These are phyloP conservation scores for Pseudotriccus pelzelni DNA, from an alignment of 2,797 vertebrate genomes.

Conservation along the genomic window DNA sequence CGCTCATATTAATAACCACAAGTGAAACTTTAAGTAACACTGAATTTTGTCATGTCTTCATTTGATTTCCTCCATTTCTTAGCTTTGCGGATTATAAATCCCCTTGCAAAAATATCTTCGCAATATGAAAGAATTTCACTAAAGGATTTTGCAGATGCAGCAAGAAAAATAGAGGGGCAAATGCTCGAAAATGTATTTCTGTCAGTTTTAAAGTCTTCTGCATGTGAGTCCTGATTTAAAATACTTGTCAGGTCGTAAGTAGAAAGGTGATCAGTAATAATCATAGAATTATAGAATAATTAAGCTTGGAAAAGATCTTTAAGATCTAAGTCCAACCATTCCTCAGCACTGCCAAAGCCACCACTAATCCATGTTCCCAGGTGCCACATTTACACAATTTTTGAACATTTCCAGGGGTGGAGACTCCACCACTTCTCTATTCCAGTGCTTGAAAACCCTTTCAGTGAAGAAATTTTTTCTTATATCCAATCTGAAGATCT, in stretches of 20 bases:
- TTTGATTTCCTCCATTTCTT: not conserved
- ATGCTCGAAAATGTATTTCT: not conserved
- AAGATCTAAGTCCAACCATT: not conserved
- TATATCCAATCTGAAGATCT: not conserved
- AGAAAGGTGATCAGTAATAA: not conserved
- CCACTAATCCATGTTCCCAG: not conserved
- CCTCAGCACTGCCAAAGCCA: not conserved
- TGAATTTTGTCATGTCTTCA: not conserved
- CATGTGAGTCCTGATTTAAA: not conserved
- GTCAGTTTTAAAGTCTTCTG: not conserved
- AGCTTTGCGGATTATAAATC: not conserved
- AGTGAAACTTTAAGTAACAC: not conserved
- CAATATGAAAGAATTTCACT: not conserved
- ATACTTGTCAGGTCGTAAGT: not conserved
- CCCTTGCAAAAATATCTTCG: not conserved
- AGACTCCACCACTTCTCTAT: not conserved
- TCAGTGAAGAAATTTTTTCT: not conserved
- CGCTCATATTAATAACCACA: rapidly evolving
- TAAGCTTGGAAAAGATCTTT: not conserved
- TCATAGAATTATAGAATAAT: not conserved
- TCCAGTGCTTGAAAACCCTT: not conserved
- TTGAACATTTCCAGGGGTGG: not conserved
- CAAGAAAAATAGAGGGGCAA: not conserved
- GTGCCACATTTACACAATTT: not conserved
- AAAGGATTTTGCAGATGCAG: not conserved